A percentile compares a stretch with the other conserved stretches of the same genome.
phyloP scores from a whole-genome alignment of 1,140 invertebrate genomes.

The Cyclina sinensis region DNA sequence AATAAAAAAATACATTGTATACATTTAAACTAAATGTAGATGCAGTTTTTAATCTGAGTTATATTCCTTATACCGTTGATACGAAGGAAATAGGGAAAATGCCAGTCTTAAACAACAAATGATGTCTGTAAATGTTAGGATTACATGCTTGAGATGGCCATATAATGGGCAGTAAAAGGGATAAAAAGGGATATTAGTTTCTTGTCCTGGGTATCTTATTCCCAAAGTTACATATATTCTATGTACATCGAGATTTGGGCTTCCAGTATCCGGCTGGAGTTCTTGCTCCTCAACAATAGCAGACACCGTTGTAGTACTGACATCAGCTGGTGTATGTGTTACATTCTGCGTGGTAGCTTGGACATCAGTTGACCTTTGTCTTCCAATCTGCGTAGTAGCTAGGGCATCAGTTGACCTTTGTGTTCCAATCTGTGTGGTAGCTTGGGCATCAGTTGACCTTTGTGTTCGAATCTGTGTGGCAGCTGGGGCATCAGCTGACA shows the following conservation, averaged over 20 bases:
- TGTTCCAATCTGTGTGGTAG: slow-evolving; percentile 26
- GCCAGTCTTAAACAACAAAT: slow-evolving; percentile 29
- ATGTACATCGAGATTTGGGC: slow-evolving; percentile 26
- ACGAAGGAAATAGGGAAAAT: slow-evolving; percentile 21
- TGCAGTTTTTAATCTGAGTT: slow-evolving; percentile 17
- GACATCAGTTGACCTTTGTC: no score
- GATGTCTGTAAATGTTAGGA: slow-evolving; percentile 22
- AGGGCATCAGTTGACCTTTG: slow-evolving; percentile 32
- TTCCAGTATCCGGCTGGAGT: slow-evolving; percentile 25
- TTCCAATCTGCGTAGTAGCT: no score
- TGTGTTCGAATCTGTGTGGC: no score
- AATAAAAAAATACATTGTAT: slow-evolving; percentile 36
- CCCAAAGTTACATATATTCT: slow-evolving; percentile 23
- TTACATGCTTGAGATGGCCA: slow-evolving; percentile 33
- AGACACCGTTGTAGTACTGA: slow-evolving; percentile 32
- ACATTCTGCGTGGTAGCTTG: slow-evolving; percentile 10
- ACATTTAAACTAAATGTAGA: slow-evolving; percentile 25
- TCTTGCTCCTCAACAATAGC: no score
- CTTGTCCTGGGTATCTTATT: slow-evolving; percentile 28
- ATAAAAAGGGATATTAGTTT: slow-evolving; percentile 24
- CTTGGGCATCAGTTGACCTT: no score
- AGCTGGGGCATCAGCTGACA: no score
- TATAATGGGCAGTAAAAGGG: slow-evolving; percentile 7
- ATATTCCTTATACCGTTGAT: slow-evolving; percentile 10
- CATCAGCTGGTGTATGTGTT: slow-evolving; percentile 29